Evolutionary conservation across 1,140 invertebrate genomes (phyloP), one percentile per base, ranked within the genome.

Genomic region (Ips nitidus): DNA sequence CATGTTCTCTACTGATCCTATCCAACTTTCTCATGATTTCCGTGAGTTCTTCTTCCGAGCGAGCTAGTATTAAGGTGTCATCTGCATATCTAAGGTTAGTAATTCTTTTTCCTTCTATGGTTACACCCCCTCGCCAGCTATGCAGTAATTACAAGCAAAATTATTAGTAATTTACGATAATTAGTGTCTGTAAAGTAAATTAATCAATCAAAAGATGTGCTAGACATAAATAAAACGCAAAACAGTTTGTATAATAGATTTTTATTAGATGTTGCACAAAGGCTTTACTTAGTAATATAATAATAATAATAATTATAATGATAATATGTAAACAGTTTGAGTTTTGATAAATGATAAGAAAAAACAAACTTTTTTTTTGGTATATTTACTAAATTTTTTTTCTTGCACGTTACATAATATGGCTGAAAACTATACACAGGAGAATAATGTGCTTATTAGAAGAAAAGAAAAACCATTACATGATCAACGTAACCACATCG

Each of bases 261-360:
- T 71, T 75, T 75, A 75, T 75, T 75, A 74, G 73, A 74, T 68
- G 71, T 74, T 74, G 73, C 70, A 74, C 56, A 66, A n/a, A 58
- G 72, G 73, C 71, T 67, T 73, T 74, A 75, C 73, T 74, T 73
- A 74, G 61, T 72, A 74, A 69, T 72, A 75, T 59, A 66, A 66
- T 65, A 64, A 64, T 64, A 64, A 74, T 57, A 57, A 55, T 55
- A 55, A 74, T 57, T 55, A 65, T 64, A 52, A 65, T 65, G 45
- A 74, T 72, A 72, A 74, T 75, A 67, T 72, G 64, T 75, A 75
- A 75, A 74, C 66, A 75, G 73, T 75, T 74, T 75, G 74, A 66
- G 74, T 71, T 71, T 74, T 71, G 72, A 73, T 71, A 75, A 75
- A 64, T 59, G 73, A 75, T 75, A 70, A 67, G 55, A 67, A 71